Evolutionary conservation across 1,140 invertebrate genomes (phyloP).

Genomic region (Pteromalus puparum): DNA sequence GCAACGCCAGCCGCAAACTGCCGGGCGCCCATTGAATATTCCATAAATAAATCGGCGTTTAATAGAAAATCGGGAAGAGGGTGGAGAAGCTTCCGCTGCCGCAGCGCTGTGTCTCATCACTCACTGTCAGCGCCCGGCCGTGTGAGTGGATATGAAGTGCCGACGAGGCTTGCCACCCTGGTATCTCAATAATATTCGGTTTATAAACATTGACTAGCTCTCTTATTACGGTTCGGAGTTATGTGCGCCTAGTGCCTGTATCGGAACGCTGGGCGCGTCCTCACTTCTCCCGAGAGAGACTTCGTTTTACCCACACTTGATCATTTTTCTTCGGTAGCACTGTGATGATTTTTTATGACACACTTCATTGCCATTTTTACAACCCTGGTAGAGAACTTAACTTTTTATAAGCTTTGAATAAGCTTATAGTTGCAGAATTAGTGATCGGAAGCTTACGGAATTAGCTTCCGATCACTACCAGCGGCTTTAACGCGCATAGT

Average conservation of each 20-base stretch:
- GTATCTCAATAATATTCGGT: conserved; percentile 73
- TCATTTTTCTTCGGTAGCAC: not conserved
- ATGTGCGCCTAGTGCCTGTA: not conserved
- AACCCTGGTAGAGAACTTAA: too few relatives aligned
- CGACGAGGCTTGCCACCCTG: conserved; percentile 30
- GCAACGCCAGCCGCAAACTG: conserved; percentile 33
- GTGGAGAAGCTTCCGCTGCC: not conserved
- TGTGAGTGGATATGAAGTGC: not conserved
- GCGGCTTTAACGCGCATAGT: too few relatives aligned
- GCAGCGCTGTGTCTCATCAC: conserved; percentile 63
- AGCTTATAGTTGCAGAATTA: too few relatives aligned
- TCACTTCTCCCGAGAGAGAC: too few relatives aligned
- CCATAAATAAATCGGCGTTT: conserved; percentile 74
- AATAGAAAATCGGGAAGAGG: conserved; percentile 68
- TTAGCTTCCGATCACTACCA: too few relatives aligned
- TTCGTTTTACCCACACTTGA: not conserved
- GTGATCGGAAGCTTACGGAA: too few relatives aligned
- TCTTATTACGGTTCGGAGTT: conserved; percentile 54
- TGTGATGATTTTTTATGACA: too few relatives aligned
- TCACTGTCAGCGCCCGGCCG: conserved; percentile 67
- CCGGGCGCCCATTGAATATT: conserved; percentile 67
- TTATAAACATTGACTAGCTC: conserved; percentile 69
- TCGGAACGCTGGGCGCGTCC: not conserved
- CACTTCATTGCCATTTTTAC: too few relatives aligned
- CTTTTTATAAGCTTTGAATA: too few relatives aligned